phyloP scores from a whole-genome alignment of 2,888 invertebrate genomes.

The Epirrhoe alternata region DNA sequence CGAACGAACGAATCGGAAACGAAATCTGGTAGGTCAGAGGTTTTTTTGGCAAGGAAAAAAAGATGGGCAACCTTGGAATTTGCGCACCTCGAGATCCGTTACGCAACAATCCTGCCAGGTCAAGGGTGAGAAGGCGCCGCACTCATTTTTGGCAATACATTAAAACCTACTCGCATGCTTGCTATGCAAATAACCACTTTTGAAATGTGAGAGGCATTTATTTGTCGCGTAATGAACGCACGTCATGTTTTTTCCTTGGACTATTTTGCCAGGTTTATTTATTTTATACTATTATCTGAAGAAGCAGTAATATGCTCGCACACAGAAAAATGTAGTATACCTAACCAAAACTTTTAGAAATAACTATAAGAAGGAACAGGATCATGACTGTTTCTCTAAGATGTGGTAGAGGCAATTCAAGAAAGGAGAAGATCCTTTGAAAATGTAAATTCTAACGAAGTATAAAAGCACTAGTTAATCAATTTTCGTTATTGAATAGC shows the following conservation, averaged over 20 bases:
- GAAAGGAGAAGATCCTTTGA: too few species aligned
- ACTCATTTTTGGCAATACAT: conserved; percentile 71
- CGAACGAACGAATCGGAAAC: too few species aligned
- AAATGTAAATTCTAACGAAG: not conserved
- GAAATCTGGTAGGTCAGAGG: conserved; percentile 13
- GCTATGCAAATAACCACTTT: conserved; percentile 60
- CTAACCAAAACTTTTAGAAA: not conserved
- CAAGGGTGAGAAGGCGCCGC: conserved; percentile 76
- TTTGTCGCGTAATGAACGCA: conserved; percentile 26
- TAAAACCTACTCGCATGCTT: conserved; percentile 58
- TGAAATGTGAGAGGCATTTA: conserved; percentile 47
- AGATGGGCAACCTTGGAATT: conserved; percentile 70
- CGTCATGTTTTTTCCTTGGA: conserved; percentile 29
- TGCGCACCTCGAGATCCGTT: conserved; percentile 67
- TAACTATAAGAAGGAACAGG: not conserved
- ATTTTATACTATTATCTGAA: not conserved
- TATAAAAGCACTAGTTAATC: not conserved
- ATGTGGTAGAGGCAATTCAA: too few species aligned
- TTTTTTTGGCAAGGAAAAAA: conserved; percentile 69
- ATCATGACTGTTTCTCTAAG: too few species aligned
- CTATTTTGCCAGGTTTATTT: conserved; percentile 14
- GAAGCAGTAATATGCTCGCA: not conserved
- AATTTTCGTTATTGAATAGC: not conserved
- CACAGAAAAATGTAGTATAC: not conserved
- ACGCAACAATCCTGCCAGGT: conserved; percentile 68